Evolutionary conservation across 1,140 invertebrate species (phyloP).

Genomic region (Hyles vespertilio): DNA sequence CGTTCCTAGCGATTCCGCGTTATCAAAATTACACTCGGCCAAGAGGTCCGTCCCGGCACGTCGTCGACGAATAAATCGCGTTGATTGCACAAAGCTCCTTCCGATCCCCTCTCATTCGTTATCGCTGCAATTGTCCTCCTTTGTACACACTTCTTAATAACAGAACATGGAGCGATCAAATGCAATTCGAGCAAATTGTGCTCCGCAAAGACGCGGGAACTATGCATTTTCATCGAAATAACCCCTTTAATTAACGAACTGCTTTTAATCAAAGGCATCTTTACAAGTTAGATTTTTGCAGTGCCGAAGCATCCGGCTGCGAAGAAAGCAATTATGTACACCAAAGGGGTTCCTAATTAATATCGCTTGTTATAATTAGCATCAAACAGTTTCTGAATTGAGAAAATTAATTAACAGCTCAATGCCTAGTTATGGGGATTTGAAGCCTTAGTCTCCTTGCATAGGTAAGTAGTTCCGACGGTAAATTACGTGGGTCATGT

Average conservation of each 20-base stretch:
- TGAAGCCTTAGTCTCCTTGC: neutral
- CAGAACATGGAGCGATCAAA: conserved; percentile 25
- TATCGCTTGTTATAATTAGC: conserved; percentile 25
- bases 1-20: conserved; percentile 19
- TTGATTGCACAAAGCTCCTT: conserved; percentile 60
- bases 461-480: no score
- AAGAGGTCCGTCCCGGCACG: conserved; percentile 26
- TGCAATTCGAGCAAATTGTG: conserved; percentile 23
- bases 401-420: neutral
- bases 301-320: conserved; percentile 7
- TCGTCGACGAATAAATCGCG: conserved; percentile 46
- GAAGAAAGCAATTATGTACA: conserved; percentile 20
- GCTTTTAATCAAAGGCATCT: conserved; percentile 3
- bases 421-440: neutral
- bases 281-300: neutral
- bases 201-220: conserved; percentile 5
- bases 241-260: conserved; percentile 16
- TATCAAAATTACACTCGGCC: conserved; percentile 30
- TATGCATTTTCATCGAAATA: conserved; percentile 12
- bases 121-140: conserved; percentile 49
- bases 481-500: no score
- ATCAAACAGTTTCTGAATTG: conserved; percentile 18
- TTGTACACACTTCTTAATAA: conserved; percentile 52
- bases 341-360: conserved; percentile 28
- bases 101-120: conserved; percentile 50